phyloP scores from a whole-genome alignment of 2,797 vertebrate species.

The Malurus leucopterus region DNA sequence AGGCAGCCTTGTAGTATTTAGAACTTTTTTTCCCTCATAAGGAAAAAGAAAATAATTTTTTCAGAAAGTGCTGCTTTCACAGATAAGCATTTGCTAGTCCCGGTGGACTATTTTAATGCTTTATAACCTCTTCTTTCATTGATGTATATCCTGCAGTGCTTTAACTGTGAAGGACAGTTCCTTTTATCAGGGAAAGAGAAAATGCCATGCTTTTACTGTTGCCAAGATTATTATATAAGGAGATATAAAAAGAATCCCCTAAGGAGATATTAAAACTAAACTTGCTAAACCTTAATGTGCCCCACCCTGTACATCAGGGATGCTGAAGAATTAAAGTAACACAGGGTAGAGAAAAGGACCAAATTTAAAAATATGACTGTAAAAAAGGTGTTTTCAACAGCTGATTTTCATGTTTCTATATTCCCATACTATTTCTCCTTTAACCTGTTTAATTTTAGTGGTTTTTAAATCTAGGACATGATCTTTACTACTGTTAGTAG shows the following conservation, averaged over 20 bases:
- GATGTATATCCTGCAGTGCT: not conserved
- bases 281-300: not conserved
- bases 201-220: not conserved
- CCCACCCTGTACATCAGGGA: not conserved
- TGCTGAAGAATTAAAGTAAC: not conserved
- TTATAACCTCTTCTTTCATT: not conserved
- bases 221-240: slow-evolving; percentile 9
- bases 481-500: not conserved
- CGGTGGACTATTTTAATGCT: not conserved
- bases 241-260: not conserved
- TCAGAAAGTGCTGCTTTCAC: not conserved
- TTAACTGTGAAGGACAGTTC: not conserved
- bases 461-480: not conserved
- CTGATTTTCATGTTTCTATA: not conserved
- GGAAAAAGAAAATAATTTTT: not conserved
- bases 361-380: not conserved
- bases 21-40: not conserved
- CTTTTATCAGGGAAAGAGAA: not conserved
- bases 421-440: not conserved
- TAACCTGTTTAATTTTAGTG: not conserved
- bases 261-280: not conserved
- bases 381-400: not conserved
- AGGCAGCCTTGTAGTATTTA: not conserved
- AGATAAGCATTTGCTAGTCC: not conserved
- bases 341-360: not conserved